Base-by-base conservation (phyloP, 2,113 vertebrate species). In the Numida meleagris region DNA sequence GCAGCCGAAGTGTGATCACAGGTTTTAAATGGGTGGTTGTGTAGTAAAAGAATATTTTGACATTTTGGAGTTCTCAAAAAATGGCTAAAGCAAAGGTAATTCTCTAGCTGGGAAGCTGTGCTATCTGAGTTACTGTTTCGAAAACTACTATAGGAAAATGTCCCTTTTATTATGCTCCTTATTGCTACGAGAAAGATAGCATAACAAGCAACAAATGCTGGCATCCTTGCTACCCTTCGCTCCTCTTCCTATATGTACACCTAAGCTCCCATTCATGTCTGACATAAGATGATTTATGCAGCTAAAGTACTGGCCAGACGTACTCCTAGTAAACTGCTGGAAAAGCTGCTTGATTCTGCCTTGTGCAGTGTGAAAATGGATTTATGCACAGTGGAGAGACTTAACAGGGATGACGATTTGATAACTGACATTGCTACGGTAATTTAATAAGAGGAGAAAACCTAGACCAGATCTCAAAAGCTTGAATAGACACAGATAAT, bases 371-470 rank as follows among this genome's bases (percentile, higher is more conserved):
- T 94, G 68, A 70, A 95, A 95, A 95, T 83, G 76, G 87, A 83
- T 93, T 95, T 86, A 46, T 58, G 74, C 61, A 78, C 61, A 86
- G 79, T 36, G 43, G 85, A 91, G 83, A 89, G 87, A 89, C 51
- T 89, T 94, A 88, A 91, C 61, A 86, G 53, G 82, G 82, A 81
- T 83, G 65, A 91, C 88, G 88, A 86, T 71, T 94, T 85, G 89
- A 78, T 94, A 95, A 71, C 82, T 86, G 88, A 68, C 46, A 86
- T 66, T 88, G 65, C 80, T 90, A 75, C 1, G 0, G 93, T 83
- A 65, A 89, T 93, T 91, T 95, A 82, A 36, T 82, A 88, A 57
- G 46, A 88, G 57, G 27, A 81, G 68, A 91, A 91, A 95, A 88
- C 51, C 23, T 89, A 71, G 57, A 89, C 33, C 71, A 48, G 42